phyloP scores from a whole-genome alignment of 2,113 vertebrate species.

The Uria lomvia region DNA sequence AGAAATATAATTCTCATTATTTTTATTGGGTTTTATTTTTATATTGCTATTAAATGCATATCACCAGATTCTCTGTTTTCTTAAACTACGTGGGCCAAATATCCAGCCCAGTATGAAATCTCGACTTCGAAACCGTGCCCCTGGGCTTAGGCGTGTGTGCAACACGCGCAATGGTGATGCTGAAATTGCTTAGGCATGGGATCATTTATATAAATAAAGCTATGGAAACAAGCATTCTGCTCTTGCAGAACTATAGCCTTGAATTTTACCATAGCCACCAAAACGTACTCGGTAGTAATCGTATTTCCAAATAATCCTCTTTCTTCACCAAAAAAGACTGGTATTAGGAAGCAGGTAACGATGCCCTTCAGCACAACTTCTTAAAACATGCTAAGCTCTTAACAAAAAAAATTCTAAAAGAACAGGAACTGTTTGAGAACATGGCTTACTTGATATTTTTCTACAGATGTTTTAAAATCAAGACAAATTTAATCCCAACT shows the following conservation, averaged over 20 bases:
- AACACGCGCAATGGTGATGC: neutral
- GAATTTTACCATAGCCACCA: neutral
- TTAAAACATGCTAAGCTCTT: neutral
- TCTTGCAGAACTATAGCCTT: neutral
- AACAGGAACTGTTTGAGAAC: neutral
- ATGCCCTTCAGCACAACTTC: neutral
- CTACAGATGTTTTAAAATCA: neutral
- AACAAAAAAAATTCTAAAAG: neutral
- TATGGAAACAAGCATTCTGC: neutral
- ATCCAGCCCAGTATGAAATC: constrained; percentile 10
- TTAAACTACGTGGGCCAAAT: constrained; percentile 44
- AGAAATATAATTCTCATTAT: constrained; percentile 63
- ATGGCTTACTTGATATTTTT: neutral
- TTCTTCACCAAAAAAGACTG: neutral
- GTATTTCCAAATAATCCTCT: neutral
- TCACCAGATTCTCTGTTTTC: constrained; percentile 37
- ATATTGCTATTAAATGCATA: constrained; percentile 50
- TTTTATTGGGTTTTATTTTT: constrained; percentile 64
- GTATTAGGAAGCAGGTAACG: neutral
- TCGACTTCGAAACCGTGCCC: neutral
- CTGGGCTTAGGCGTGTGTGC: neutral
- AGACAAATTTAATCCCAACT: neutral
- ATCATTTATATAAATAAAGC: constrained; percentile 18
- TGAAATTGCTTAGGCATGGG: neutral
- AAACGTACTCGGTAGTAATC: neutral